These are phyloP conservation scores for Lagopus muta DNA, from an alignment of 2,113 vertebrate species.

Conservation along the genomic window DNA sequence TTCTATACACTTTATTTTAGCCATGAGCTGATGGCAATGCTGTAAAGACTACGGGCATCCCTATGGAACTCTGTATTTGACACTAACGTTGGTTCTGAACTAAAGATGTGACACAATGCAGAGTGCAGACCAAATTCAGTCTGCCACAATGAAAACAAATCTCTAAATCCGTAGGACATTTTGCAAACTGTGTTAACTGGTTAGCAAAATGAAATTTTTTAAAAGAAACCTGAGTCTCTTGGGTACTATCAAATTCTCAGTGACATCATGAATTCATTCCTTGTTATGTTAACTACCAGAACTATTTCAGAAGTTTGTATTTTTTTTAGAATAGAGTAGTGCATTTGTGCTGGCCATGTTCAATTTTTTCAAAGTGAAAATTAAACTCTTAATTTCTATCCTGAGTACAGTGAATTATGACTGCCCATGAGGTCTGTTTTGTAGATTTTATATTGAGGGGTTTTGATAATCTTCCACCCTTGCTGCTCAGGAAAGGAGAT, in stretches of 20 bases:
- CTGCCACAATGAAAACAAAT: neutral
- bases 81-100: neutral
- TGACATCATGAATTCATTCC: conserved; percentile 15
- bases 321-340: conserved; percentile 1
- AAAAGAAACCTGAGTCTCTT: conserved; percentile 2
- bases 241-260: conserved; percentile 15
- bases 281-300: conserved; percentile 54
- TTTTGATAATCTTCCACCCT: neutral
- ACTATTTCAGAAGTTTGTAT: conserved; percentile 35
- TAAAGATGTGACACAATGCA: neutral
- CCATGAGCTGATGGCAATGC: neutral
- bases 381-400: neutral
- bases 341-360: neutral
- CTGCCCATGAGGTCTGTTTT: neutral
- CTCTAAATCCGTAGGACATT: neutral
- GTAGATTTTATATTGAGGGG: neutral
- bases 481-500: neutral
- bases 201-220: conserved; percentile 22
- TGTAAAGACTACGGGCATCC: neutral
- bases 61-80: neutral
- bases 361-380: neutral
- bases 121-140: neutral
- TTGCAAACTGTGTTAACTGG: neutral
- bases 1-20: neutral
- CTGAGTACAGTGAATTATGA: neutral